Conservation (phyloP, 2,888 invertebrate genomes). For the Drosophila niveifrons region DNA sequence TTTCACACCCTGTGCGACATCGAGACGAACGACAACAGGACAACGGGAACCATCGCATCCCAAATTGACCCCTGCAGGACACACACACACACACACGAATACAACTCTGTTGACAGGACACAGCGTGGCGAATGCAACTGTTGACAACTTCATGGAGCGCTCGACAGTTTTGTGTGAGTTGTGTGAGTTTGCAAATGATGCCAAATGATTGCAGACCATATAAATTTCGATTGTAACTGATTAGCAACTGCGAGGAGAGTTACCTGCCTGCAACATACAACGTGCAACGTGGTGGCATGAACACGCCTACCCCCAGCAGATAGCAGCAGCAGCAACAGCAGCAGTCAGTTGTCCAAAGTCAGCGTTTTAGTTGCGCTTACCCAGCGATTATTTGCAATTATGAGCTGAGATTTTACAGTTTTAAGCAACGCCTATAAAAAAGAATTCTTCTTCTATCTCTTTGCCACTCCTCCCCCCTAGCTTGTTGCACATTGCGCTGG, state of each 20-base stretch:
- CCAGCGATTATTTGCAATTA: constrained; percentile 79
- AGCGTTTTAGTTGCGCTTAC: constrained; percentile 70
- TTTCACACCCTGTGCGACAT: constrained; percentile 82
- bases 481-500: background rate
- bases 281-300: background rate
- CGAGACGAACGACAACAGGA: constrained; percentile 32
- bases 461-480: constrained; percentile 9
- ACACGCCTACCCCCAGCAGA: constrained; percentile 41
- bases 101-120: constrained; percentile 61
- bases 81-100: background rate
- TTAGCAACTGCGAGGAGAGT: constrained; percentile 40
- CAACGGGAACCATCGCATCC: constrained; percentile 24
- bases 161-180: constrained; percentile 25
- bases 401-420: constrained; percentile 67
- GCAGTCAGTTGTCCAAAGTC: constrained; percentile 43
- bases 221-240: constrained; percentile 80
- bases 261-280: constrained; percentile 16
- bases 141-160: constrained; percentile 71
- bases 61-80: constrained; percentile 49
- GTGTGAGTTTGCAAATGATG: constrained; percentile 75
- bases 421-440: constrained; percentile 10
- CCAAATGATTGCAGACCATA: constrained; percentile 83
- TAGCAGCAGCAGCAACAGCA: background rate
- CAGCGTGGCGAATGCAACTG: constrained; percentile 75
- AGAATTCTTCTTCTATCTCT: constrained; percentile 1